Evolutionary conservation across 1,140 invertebrate species (phyloP).

Genomic region (Lasioglossum albipes): DNA sequence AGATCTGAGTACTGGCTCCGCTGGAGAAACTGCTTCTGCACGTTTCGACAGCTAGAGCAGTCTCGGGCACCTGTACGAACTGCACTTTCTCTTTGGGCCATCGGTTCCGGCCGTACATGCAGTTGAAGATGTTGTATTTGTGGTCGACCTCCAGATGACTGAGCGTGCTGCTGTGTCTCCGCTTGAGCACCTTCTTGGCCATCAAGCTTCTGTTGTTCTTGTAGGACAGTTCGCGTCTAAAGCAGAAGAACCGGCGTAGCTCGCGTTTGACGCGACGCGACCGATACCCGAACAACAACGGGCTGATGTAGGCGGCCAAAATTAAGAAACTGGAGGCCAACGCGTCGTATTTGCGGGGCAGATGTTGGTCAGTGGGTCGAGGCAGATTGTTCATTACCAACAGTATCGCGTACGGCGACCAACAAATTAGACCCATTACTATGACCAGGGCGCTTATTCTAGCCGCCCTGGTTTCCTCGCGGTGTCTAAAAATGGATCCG

Average conservation of each 20-base stretch:
- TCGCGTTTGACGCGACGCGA: conserved; percentile 88
- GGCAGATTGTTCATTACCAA: conserved; percentile 78
- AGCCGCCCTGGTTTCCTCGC: conserved; percentile 90
- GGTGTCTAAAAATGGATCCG: conserved; percentile 89
- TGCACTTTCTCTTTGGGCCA: conserved; percentile 79
- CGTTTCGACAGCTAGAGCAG: conserved; percentile 78
- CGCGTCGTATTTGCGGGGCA: conserved; percentile 76
- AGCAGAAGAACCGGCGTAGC: conserved; percentile 82
- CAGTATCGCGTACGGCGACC: conserved; percentile 84
- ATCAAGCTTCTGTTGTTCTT: conserved; percentile 78
- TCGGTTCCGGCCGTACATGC: conserved; percentile 72
- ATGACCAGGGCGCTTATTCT: conserved; percentile 87
- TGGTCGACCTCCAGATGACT: conserved; percentile 71
- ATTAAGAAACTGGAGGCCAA: conserved; percentile 84
- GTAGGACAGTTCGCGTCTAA: conserved; percentile 75
- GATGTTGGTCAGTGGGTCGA: conserved; percentile 72
- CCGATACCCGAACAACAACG: conserved; percentile 89
- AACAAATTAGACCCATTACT: conserved; percentile 86
- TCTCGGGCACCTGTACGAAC: conserved; percentile 78
- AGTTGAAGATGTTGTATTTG: conserved; percentile 76
- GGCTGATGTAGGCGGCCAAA: conserved; percentile 85
- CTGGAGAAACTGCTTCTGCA: conserved; percentile 81
- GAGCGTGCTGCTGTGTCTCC: conserved; percentile 71
- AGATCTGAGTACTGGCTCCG: conserved; percentile 80
- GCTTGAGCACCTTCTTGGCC: conserved; percentile 76